Percentiles rank a stretch among this genome's conserved stretches.
These are phyloP conservation scores for Perodicticus potto DNA, from an alignment of 2,797 vertebrate species.

Conservation along the genomic window DNA sequence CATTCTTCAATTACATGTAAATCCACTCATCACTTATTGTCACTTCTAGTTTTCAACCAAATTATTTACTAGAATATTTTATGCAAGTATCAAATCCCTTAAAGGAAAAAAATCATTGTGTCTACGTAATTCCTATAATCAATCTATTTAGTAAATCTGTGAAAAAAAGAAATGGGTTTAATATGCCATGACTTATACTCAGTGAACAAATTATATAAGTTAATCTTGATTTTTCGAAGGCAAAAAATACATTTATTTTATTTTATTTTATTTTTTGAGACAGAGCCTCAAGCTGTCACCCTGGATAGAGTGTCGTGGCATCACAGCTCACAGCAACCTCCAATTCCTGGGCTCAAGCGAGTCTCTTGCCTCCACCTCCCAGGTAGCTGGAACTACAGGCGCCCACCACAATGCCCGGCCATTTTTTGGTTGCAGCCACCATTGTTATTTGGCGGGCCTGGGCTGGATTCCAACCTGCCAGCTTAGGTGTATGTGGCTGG, in stretches of 20 bases:
- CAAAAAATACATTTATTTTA: neutral
- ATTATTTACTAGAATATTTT: neutral
- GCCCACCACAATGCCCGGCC: no score
- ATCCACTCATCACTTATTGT: neutral
- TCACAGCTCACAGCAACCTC: no score
- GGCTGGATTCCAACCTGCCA: no score
- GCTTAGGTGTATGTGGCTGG: no score
- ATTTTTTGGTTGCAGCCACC: no score
- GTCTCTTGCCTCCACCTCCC: no score
- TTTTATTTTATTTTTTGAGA: no score
- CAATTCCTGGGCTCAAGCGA: no score
- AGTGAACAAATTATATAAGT: neutral
- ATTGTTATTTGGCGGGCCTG: no score
- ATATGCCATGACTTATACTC: neutral
- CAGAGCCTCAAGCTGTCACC: no score
- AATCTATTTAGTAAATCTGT: neutral
- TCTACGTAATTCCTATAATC: neutral
- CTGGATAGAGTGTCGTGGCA: no score
- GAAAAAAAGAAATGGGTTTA: neutral
- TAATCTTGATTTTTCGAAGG: neutral
- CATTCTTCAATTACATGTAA: neutral
- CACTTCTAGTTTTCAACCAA: neutral
- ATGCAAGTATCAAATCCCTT: neutral
- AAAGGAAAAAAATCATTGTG: neutral
- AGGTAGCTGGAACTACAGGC: no score